phyloP scores from a whole-genome alignment of 2,113 vertebrate genomes.

The Leptocoma aspasia region DNA sequence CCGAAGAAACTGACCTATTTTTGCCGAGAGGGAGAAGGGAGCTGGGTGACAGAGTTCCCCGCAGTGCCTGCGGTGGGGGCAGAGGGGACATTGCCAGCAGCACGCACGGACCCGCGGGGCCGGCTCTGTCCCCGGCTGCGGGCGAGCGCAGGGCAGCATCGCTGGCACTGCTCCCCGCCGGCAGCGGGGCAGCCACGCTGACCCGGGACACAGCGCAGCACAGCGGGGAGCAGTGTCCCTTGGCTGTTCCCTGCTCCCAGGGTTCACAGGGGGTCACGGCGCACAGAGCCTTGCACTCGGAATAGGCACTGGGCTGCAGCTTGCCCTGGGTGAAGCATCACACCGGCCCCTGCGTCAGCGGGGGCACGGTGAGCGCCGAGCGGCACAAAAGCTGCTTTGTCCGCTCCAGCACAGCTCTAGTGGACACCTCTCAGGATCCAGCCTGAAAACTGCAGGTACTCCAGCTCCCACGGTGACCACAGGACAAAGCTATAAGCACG shows the following conservation, averaged over 20 bases:
- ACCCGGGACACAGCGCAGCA: not conserved
- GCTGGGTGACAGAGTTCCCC: fast-evolving
- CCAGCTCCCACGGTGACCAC: not conserved
- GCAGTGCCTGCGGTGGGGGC: fast-evolving
- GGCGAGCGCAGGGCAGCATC: fast-evolving
- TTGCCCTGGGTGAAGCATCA: fast-evolving
- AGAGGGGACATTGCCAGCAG: not conserved
- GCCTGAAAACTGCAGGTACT: not conserved
- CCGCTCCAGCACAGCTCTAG: not conserved
- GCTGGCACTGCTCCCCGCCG: not conserved
- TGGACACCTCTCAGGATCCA: not conserved
- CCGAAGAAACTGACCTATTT: not conserved
- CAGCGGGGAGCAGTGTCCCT: not conserved
- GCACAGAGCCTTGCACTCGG: not conserved
- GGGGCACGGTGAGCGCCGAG: fast-evolving
- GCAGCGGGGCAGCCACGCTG: not conserved
- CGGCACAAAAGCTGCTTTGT: not conserved
- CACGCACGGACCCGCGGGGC: not conserved
- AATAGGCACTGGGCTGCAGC: not conserved
- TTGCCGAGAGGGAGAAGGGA: not conserved
- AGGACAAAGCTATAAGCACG: not conserved
- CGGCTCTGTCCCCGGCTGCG: not conserved
- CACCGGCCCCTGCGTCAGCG: fast-evolving
- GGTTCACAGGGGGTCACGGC: not conserved
- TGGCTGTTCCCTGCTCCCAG: not conserved